Evolutionary conservation across 2,888 invertebrate species (phyloP), one percentile per base, ranked within the genome.

Genomic region (Catocala fraxini): DNA sequence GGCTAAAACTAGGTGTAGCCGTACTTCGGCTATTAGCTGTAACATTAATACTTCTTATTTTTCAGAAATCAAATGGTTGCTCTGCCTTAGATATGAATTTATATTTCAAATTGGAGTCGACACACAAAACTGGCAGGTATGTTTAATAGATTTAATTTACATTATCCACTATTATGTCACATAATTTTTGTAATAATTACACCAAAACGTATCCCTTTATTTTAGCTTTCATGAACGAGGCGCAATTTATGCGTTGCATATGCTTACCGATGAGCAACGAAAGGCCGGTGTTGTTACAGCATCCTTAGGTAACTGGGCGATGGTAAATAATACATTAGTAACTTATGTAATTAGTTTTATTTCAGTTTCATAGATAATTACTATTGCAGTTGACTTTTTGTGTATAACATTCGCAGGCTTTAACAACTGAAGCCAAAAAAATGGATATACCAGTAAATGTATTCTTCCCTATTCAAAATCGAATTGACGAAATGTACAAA

Each of bases 261-360:
- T 95, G 92, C 88, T 99, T 25, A 89, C 95, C 9, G 92, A 95
- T 56, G 96, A 97, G 42, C 96, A 98, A 85, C 96, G 95, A 78
- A 88, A 89, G 65, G 86, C 82, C 41, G 98, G 98, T 3, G 97
- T 98, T 0, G 97, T 97, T 58, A 97, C 98, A 5, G 98, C 98
- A 0, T 98, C 98, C 4, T 94, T 98, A 56, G 99, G 99, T 4
- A 99, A 99, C 87, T 99, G 98, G 92, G 98, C 98, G 0, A 95
- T 97, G 86, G 90, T 89, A 68, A 62, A 6, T n/a, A 34, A 5
- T 9, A 35, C 25, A 11, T 11, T 9, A 12, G 15, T 6, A 5
- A 10, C 33, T 25, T 48, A 15, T 25, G 15, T 15, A 15, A 43
- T 25, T 25, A 25, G n/a, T n/a, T n/a, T 25, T 0, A 43, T 12